A percentile compares a stretch with the other conserved stretches of the same genome.
Conservation (phyloP, 2,113 vertebrate species). For the Panurus biarmicus region DNA sequence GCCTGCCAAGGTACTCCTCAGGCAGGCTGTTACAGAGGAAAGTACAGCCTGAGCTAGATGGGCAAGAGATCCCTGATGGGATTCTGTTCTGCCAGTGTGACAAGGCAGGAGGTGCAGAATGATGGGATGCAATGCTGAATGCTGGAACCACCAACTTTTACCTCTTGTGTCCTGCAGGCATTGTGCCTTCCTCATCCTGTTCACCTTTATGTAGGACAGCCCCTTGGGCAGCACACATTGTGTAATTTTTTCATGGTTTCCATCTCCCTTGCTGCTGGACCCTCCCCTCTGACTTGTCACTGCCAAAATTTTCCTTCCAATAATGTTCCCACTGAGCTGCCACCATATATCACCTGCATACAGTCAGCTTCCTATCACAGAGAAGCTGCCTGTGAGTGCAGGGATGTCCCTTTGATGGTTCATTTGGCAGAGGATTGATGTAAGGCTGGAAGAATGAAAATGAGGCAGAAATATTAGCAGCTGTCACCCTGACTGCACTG, state of each 20-base stretch:
- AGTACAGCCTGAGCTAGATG: not conserved
- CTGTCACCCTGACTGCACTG: not conserved
- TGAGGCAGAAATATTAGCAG: not conserved
- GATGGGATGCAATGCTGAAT: not conserved
- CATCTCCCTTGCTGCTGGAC: not conserved
- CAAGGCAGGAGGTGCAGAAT: not conserved
- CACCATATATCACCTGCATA: not conserved
- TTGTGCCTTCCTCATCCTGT: not conserved
- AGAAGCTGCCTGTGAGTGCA: not conserved
- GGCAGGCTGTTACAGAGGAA: not conserved
- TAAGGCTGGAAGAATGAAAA: not conserved
- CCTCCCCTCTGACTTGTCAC: not conserved
- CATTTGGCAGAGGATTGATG: not conserved
- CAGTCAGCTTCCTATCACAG: not conserved
- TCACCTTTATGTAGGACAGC: not conserved
- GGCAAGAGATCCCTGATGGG: not conserved
- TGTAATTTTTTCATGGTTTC: not conserved
- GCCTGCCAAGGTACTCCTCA: not conserved
- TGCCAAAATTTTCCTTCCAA: not conserved
- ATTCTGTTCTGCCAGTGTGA: not conserved
- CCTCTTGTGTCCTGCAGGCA: not conserved
- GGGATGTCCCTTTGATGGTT: not conserved
- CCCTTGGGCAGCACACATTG: not conserved
- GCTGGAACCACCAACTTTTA: not conserved
- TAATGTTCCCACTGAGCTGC: not conserved